Percentiles rank a stretch among this genome's conserved stretches.
Evolutionary conservation across 2,797 vertebrate species (phyloP).

Genomic region (Acrocephalus scirpaceus): DNA sequence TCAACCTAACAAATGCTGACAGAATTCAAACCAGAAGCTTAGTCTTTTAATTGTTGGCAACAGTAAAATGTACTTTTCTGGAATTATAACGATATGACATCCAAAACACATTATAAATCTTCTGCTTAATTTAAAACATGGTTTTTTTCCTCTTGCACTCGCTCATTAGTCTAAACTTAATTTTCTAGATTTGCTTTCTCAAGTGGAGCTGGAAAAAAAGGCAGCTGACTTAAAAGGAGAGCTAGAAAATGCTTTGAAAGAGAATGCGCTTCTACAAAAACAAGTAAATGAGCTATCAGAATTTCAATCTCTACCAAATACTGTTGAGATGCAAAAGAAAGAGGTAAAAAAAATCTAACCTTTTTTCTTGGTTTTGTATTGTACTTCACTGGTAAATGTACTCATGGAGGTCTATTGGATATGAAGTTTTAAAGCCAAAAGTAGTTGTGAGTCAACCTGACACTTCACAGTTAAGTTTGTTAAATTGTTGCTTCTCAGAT

Average conservation of each 20-base stretch:
- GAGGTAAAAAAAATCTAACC: constrained; percentile 55
- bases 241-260: constrained; percentile 73
- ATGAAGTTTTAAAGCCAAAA: not conserved
- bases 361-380: not conserved
- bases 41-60: not conserved
- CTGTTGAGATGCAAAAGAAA: constrained; percentile 71
- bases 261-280: constrained; percentile 71
- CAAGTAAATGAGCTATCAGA: constrained; percentile 75
- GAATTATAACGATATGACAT: not conserved
- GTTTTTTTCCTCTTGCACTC: not conserved
- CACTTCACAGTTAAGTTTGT: not conserved
- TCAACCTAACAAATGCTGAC: not conserved
- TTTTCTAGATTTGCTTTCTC: constrained; percentile 79
- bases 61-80: not conserved
- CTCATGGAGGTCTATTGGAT: not conserved
- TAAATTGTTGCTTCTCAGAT: not conserved
- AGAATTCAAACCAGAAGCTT: not conserved
- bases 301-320: constrained; percentile 48
- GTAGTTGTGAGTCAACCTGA: not conserved
- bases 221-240: constrained; percentile 77
- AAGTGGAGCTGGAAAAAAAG: constrained; percentile 79
- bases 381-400: not conserved
- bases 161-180: not conserved
- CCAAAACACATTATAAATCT: not conserved
- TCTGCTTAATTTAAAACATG: not conserved